Percentiles rank a stretch among this genome's conserved stretches.
Conservation (phyloP, 2,888 invertebrate genomes). For the Parnassius orleans region DNA sequence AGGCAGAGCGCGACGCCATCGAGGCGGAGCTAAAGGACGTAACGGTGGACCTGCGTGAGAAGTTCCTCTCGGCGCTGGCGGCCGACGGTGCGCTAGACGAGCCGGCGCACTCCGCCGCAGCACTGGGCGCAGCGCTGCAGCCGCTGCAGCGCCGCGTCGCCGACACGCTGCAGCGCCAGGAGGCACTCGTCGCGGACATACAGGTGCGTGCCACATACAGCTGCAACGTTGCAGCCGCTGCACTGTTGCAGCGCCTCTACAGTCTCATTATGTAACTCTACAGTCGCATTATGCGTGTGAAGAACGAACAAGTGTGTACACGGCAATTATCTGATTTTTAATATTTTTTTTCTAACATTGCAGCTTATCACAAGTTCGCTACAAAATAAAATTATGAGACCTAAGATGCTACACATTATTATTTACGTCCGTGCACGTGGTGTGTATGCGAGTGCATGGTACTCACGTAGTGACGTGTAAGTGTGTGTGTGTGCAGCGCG, state of each 20-base stretch:
- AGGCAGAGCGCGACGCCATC: constrained; percentile 89
- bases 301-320: too few species aligned
- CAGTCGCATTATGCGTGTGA: too few species aligned
- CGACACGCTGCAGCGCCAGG: constrained; percentile 87
- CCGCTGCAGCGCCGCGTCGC: constrained; percentile 89
- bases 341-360: too few species aligned
- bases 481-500: too few species aligned
- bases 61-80: constrained; percentile 90
- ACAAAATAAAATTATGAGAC: too few species aligned
- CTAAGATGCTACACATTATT: too few species aligned
- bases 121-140: constrained; percentile 89
- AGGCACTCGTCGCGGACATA: constrained; percentile 62
- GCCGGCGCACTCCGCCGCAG: constrained; percentile 90
- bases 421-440: too few species aligned
- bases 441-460: too few species aligned
- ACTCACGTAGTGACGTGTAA: too few species aligned
- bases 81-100: constrained; percentile 92
- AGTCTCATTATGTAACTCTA: too few species aligned
- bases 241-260: not conserved
- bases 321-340: too few species aligned
- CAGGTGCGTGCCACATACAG: constrained; percentile 4
- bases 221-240: not conserved
- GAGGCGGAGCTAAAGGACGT: constrained; percentile 87
- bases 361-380: too few species aligned
- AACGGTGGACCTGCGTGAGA: constrained; percentile 89